Conservation (phyloP, 1,140 invertebrate species). For the Drosophila eugracilis region DNA sequence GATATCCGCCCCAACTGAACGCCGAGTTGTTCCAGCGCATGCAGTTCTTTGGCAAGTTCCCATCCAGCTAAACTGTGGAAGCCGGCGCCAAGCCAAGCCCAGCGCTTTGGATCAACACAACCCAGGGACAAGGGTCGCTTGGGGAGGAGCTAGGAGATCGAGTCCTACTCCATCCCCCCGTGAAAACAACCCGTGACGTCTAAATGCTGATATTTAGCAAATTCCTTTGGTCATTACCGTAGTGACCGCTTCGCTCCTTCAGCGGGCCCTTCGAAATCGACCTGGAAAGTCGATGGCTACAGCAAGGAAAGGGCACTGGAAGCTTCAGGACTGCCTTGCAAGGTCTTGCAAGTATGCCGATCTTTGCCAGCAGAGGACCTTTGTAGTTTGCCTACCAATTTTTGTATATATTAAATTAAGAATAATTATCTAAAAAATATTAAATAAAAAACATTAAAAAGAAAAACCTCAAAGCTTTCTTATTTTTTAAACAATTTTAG, state of each 20-base stretch:
- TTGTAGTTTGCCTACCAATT: conserved; percentile 49
- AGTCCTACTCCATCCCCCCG: conserved; percentile 6
- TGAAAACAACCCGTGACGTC: conserved; percentile 53
- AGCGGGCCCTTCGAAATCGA: conserved; percentile 33
- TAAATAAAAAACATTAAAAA: conserved; percentile 37
- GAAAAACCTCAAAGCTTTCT: conserved; percentile 5
- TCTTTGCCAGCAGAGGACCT: conserved; percentile 20
- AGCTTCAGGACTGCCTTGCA: neutral
- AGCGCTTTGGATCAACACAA: conserved; percentile 64
- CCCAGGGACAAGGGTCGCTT: conserved; percentile 45
- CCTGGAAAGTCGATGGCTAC: conserved; percentile 64
- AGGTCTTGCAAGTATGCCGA: neutral
- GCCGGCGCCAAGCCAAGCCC: conserved; percentile 46
- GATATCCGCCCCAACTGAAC: conserved; percentile 59
- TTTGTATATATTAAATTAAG: conserved; percentile 9
- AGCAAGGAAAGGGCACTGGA: conserved; percentile 7
- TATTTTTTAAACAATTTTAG: neutral
- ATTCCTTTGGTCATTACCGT: conserved; percentile 29
- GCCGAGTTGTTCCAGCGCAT: conserved; percentile 80
- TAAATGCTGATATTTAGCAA: conserved; percentile 63
- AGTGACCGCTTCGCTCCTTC: conserved; percentile 8
- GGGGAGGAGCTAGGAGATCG: conserved; percentile 25
- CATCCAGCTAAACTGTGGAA: conserved; percentile 60
- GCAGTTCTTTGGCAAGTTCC: conserved; percentile 83
- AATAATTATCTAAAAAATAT: neutral